These are phyloP conservation scores for Scomber japonicus DNA, from an alignment of 2,113 vertebrate species.

Conservation along the genomic window DNA sequence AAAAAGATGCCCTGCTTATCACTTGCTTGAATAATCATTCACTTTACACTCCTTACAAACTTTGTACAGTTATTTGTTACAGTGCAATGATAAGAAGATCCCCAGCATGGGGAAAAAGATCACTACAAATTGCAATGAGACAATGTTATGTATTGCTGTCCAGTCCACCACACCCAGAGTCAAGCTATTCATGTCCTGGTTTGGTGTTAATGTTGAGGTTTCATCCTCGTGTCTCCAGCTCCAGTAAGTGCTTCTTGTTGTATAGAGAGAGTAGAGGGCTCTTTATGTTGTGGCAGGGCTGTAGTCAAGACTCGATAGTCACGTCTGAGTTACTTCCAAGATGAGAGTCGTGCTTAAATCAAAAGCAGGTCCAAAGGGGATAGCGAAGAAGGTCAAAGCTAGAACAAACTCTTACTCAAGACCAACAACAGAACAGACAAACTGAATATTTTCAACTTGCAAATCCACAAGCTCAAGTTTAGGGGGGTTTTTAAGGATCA, in stretches of 20 bases:
- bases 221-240: slow-evolving; percentile 11
- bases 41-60: slow-evolving; percentile 82
- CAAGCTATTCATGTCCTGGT: slow-evolving; percentile 24
- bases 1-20: slow-evolving; percentile 10
- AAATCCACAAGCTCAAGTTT: not conserved
- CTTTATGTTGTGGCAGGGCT: slow-evolving; percentile 11
- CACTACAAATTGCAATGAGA: slow-evolving; percentile 24
- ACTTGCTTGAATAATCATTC: slow-evolving; percentile 45
- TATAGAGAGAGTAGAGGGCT: not conserved
- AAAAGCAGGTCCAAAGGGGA: not conserved
- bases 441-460: too few relatives aligned
- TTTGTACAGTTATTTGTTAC: slow-evolving; percentile 89
- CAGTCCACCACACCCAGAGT: slow-evolving; percentile 42
- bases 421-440: too few relatives aligned
- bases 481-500: not conserved
- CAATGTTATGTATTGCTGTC: slow-evolving; percentile 37
- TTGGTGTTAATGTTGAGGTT: slow-evolving; percentile 31
- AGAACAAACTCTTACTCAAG: not conserved
- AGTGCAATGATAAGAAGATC: slow-evolving; percentile 88
- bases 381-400: not conserved
- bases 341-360: not conserved
- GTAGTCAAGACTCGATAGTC: not conserved
- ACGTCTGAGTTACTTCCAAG: slow-evolving; percentile 13
- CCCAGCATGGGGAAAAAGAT: slow-evolving; percentile 25
- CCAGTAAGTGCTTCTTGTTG: slow-evolving; percentile 69